phyloP scores from a whole-genome alignment of 2,888 invertebrate species.

The Caenorhabditis afra region DNA sequence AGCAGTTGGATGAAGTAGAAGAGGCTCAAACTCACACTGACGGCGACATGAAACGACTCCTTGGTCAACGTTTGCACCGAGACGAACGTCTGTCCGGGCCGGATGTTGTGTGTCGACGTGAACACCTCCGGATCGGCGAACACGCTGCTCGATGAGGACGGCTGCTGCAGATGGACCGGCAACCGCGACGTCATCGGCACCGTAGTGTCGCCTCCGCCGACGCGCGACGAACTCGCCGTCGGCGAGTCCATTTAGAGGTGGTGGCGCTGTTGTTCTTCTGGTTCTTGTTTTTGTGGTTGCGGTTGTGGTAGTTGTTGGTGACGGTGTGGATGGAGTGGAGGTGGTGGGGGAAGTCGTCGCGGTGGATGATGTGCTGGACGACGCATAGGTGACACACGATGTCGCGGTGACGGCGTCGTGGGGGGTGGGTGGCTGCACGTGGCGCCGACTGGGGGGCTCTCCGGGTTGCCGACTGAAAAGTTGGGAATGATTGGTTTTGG shows the following conservation, averaged over 20 bases:
- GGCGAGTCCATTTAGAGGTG: conserved; percentile 55
- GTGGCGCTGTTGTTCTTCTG: neutral
- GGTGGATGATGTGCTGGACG: conserved; percentile 13
- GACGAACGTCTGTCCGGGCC: conserved; percentile 67
- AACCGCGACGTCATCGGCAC: conserved; percentile 58
- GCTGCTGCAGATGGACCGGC: conserved; percentile 67
- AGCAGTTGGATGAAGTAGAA: too few relatives aligned
- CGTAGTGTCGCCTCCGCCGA: conserved; percentile 7
- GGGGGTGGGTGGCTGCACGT: too few relatives aligned
- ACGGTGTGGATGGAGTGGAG: too few relatives aligned
- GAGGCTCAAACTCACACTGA: conserved; percentile 66
- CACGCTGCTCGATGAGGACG: conserved; percentile 66
- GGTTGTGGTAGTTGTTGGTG: neutral
- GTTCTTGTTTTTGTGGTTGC: neutral
- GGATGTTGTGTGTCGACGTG: conserved; percentile 63
- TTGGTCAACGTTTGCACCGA: conserved; percentile 71
- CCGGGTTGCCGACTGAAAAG: too few relatives aligned
- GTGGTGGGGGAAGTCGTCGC: conserved; percentile 23
- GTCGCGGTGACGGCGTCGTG: too few relatives aligned
- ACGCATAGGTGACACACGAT: conserved; percentile 11
- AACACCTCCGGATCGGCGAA: conserved; percentile 65
- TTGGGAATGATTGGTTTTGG: too few relatives aligned
- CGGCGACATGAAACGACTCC: conserved; percentile 66
- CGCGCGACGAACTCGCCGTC: conserved; percentile 47
- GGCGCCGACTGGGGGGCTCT: too few relatives aligned